Base-by-base conservation (phyloP, 2,797 vertebrate species). In the Pogoniulus pusillus region DNA sequence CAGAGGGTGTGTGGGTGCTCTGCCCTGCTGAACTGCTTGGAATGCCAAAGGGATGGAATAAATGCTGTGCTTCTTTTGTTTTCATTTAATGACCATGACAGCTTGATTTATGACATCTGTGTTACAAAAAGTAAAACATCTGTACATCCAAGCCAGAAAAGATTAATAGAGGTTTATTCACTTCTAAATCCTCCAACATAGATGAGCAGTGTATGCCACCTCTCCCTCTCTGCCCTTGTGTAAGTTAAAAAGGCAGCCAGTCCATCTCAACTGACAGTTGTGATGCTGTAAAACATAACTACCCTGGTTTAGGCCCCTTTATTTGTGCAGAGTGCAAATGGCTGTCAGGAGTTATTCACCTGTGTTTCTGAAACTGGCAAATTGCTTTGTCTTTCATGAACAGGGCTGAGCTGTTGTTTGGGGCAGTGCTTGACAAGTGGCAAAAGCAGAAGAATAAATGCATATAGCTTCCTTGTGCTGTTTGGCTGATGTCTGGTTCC, bases 41-140 rank as follows among this genome's bases (percentile, higher is more conserved):
- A 69, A 20, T 26, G 77, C 53, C 54, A 54, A 34, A 62, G 57
- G 53, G 43, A 8, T 34, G n/a, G 66, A 58, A 63, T 16, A 57
- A 69, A 75, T 17, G 29, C 24, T 3, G 47, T 47, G 45, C 24
- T 32, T 15, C 5, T 29, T 45, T 1, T n/a, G n/a, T 8, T n/a
- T 30, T 7, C 11, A 16, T 85, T 85, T 57, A 62, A 82, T 54
- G 35, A 90, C 24, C 51, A 30, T 84, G 79, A 22, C 64, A 71
- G 32, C 41, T 82, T 89, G 85, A 91, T 91, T 88, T 91, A 16
- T 45, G 84, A 60, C 80, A 84, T 60, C 62, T 92, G 89, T 9
- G 64, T 51, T 71, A 60, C 54, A 37, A 73, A 91, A 87, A 93
- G 32, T 60, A 76, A 89, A 91, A 86, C 74, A 91, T 92, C 89